Conservation (phyloP, 2,113 vertebrate species). For the Rhinopomastus cyanomelas region DNA sequence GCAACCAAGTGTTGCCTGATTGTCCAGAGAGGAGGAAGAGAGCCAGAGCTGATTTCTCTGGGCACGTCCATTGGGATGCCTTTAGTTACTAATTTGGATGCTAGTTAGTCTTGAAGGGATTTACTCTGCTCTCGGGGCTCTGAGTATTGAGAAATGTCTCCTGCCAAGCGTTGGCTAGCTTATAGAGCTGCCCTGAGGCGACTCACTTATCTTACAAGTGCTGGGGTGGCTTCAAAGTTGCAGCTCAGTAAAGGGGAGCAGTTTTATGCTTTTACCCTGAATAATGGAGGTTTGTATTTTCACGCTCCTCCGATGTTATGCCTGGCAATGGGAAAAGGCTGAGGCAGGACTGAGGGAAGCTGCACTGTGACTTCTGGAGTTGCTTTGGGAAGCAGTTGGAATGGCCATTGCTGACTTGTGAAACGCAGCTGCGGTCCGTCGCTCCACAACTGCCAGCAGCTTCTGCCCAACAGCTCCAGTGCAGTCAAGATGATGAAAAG, state of each 20-base stretch:
- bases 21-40: background rate
- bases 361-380: background rate
- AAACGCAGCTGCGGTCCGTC: background rate
- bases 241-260: background rate
- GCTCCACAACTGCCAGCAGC: background rate
- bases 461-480: background rate
- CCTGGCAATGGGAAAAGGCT: background rate
- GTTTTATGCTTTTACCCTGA: background rate
- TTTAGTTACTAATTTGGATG: background rate
- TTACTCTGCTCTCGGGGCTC: background rate
- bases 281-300: background rate
- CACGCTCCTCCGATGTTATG: background rate
- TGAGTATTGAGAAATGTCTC: constrained; percentile 3
- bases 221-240: background rate
- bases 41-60: background rate
- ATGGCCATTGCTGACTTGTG: background rate
- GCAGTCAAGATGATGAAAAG: background rate
- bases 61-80: background rate
- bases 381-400: background rate
- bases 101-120: constrained; percentile 19
- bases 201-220: background rate
- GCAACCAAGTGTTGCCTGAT: background rate
- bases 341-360: background rate
- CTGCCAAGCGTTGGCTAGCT: background rate
- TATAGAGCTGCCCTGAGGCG: accelerated